Evolutionary conservation across 2,113 vertebrate genomes (phyloP).

Genomic region (Sterrhoptilus dennistouni): DNA sequence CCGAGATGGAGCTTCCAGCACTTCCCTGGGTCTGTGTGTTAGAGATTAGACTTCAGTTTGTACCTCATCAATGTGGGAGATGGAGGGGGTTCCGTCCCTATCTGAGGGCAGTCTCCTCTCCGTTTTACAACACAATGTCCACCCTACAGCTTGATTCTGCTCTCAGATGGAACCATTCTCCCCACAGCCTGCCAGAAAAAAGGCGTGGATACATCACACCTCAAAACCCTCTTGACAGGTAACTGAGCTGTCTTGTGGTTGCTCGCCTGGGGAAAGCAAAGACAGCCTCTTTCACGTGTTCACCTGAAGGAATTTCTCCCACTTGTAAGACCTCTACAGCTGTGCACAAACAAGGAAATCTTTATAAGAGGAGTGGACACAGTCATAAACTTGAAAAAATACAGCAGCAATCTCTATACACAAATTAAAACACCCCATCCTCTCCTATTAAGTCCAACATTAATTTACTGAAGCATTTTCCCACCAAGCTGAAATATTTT

Average conservation of each 20-base stretch:
- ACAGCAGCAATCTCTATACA: neutral
- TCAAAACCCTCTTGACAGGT: neutral
- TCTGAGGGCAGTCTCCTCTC: neutral
- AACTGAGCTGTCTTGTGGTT: neutral
- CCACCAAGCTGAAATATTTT: neutral
- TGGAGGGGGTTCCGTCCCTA: accelerated
- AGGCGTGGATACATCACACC: neutral
- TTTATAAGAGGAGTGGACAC: neutral
- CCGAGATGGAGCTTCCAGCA: neutral
- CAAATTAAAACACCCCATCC: neutral
- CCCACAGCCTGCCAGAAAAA: neutral
- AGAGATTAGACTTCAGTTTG: neutral
- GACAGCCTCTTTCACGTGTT: neutral
- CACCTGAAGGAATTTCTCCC: neutral
- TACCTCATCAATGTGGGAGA: neutral
- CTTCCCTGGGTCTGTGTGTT: neutral
- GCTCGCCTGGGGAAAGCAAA: neutral
- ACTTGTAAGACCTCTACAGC: neutral
- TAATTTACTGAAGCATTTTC: neutral
- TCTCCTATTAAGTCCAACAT: neutral
- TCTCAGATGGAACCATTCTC: neutral
- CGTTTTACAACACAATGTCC: neutral
- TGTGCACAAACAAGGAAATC: constrained; percentile 4
- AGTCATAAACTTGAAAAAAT: constrained; percentile 19
- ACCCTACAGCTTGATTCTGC: neutral